These are phyloP conservation scores for Tyria jacobaeae DNA, from an alignment of 2,888 invertebrate species.

Conservation along the genomic window DNA sequence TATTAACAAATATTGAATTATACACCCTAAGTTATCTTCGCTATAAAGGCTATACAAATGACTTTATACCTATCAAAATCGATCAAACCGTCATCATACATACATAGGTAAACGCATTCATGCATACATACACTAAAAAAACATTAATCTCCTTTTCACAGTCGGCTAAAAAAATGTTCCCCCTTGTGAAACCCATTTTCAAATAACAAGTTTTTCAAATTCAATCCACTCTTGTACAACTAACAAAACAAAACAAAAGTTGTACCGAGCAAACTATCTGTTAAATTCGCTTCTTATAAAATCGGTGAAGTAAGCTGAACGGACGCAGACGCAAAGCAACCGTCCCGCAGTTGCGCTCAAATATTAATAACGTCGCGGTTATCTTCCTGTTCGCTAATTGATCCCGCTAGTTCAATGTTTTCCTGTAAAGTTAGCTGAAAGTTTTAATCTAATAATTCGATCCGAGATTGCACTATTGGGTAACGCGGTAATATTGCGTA, in stretches of 20 bases:
- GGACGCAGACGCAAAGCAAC: constrained; percentile 22
- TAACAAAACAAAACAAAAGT: constrained; percentile 41
- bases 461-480: constrained; percentile 4
- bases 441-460: constrained; percentile 32
- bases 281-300: constrained; percentile 32
- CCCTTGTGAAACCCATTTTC: too few relatives aligned
- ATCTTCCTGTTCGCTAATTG: constrained; percentile 63
- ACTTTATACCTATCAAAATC: too few relatives aligned
- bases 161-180: too few relatives aligned
- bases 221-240: constrained; percentile 30
- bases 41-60: too few relatives aligned
- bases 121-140: too few relatives aligned
- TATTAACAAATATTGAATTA: too few relatives aligned
- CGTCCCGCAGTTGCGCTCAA: constrained; percentile 35
- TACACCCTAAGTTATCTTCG: too few relatives aligned
- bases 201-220: constrained; percentile 25
- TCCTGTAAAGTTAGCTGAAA: constrained; percentile 32
- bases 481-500: not conserved
- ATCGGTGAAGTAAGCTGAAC: constrained; percentile 5
- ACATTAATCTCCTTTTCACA: too few relatives aligned
- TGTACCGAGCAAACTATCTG: constrained; percentile 30
- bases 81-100: too few relatives aligned
- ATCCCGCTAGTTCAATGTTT: constrained; percentile 62
- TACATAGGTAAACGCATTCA: too few relatives aligned
- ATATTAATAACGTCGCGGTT: constrained; percentile 62